Evolutionary conservation across 2,888 invertebrate species (phyloP), one percentile per base, ranked within the genome.

Genomic region (Netelia melanura): DNA sequence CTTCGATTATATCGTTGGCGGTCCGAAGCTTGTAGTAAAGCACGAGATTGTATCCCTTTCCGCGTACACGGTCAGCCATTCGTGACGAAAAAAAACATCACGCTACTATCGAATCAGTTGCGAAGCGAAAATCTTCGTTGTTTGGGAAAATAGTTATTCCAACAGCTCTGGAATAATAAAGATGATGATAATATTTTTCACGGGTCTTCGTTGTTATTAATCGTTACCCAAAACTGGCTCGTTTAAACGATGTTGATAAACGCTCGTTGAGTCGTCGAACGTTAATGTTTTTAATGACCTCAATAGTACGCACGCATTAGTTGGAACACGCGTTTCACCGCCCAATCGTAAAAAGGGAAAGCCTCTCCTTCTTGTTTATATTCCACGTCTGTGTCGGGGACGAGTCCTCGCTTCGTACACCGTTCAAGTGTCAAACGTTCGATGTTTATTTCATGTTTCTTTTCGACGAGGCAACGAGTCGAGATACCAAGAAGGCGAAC

Each of bases 261-360:
- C 38, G 38, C 38, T 8, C 38, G 38, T 11, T 48, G 5, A 14
- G 48, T 48, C 48, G 14, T 48, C 48, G 14, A 14, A 48, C 14
- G 48, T 14, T 48, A 14, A 14, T 48, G 17, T 64, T 58, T 44
- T 58, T 14, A 25, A 25, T 21, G 43, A 58, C 65, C 43, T 65
- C 17, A 9, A 44, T 44, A 44, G 6, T 9, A 9, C 9, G 17
- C 14, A 43, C 21, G 14, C 64, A 38, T 64, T 70, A 38, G 3
- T 38, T 58, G 6, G 44, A 21, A 17, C 14, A 21, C 3, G 38
- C 25, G 44, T 68, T 58, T 11, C 43, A 11, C 23, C 58, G 10
- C 56, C 25, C 21, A 48, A 17, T 44, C 43, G 11, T 58, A 77
- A 58, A 38, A 68, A 61, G 77, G 67, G 77, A 77, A 77, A 77